Conservation (phyloP, 2,113 vertebrate genomes). For the Leptobrachium leishanense region DNA sequence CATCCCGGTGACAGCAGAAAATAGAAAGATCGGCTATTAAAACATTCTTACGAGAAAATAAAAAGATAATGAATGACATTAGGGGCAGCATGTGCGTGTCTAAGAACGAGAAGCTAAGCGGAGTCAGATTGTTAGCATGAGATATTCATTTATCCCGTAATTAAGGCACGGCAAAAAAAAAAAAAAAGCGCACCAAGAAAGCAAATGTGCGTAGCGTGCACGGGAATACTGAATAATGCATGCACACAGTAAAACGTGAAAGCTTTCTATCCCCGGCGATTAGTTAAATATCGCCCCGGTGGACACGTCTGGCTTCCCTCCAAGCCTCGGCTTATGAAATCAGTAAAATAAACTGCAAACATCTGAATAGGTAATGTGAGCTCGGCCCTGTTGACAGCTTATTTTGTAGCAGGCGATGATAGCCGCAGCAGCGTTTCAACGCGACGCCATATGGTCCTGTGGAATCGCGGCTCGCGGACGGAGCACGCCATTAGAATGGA, state of each 20-base stretch:
- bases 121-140: background rate
- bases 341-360: slow-evolving; percentile 5
- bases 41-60: too few relatives aligned
- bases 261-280: slow-evolving; percentile 4
- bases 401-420: background rate
- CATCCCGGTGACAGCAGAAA: too few relatives aligned
- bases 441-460: background rate
- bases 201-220: background rate
- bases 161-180: background rate
- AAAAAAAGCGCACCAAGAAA: background rate
- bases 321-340: background rate
- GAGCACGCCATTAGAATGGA: background rate
- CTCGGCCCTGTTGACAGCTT: background rate
- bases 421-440: background rate
- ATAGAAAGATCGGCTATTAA: too few relatives aligned
- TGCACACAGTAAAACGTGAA: background rate
- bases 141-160: background rate
- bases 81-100: background rate
- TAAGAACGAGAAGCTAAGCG: background rate
- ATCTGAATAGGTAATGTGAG: slow-evolving; percentile 2
- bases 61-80: background rate
- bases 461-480: background rate
- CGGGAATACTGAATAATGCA: slow-evolving; percentile 20
- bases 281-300: background rate
- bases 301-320: background rate